Conservation (phyloP, 2,888 invertebrate species). For the Limnephilus auricula region DNA sequence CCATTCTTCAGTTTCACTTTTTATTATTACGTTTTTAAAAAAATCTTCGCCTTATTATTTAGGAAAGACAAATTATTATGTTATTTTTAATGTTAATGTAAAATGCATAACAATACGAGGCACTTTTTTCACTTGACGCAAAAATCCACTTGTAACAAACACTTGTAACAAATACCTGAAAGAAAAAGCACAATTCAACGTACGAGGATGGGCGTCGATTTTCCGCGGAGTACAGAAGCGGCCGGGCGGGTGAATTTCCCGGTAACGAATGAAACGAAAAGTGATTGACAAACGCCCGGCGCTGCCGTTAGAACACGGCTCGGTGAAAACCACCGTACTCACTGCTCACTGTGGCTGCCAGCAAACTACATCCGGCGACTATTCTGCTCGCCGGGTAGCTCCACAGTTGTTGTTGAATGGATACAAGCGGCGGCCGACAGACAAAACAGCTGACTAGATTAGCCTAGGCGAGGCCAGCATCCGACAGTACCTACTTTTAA, state of each 20-base stretch:
- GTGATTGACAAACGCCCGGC: slow-evolving; percentile 58
- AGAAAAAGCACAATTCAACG: background rate
- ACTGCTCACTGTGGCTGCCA: background rate
- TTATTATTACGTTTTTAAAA: background rate
- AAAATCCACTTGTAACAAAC: background rate
- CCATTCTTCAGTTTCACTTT: background rate
- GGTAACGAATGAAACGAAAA: slow-evolving; percentile 65
- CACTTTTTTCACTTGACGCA: background rate
- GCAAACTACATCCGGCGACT: slow-evolving; percentile 24
- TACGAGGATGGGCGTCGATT: slow-evolving; percentile 30
- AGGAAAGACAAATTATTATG: too few species aligned
- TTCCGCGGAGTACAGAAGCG: slow-evolving; percentile 48
- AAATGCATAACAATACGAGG: background rate
- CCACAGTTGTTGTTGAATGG: slow-evolving; percentile 33
- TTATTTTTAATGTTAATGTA: background rate
- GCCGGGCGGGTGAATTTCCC: slow-evolving; percentile 62
- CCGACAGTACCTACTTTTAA: background rate
- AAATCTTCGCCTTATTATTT: too few species aligned
- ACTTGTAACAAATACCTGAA: background rate
- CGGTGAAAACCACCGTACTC: slow-evolving; percentile 19
- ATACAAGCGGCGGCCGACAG: background rate
- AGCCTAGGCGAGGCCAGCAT: slow-evolving; percentile 20
- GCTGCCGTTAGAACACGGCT: slow-evolving; percentile 24
- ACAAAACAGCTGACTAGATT: background rate
- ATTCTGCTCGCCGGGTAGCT: background rate